phyloP scores from a whole-genome alignment of 2,888 invertebrate species.

The Parnassius smintheus region DNA sequence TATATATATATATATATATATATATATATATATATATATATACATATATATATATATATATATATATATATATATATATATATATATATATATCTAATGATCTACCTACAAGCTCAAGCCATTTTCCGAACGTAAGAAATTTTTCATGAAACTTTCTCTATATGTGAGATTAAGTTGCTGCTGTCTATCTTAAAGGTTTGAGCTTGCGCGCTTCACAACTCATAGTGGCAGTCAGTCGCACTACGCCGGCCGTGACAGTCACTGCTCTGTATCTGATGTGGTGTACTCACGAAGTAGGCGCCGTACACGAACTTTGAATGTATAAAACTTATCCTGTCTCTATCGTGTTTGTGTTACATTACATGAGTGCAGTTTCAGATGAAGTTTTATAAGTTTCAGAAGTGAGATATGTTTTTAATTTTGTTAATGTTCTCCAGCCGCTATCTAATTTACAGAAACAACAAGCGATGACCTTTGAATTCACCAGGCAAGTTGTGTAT shows the following conservation, averaged over 20 bases:
- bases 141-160: slow-evolving; percentile 44
- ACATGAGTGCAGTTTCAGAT: slow-evolving; percentile 44
- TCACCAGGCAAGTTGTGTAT: slow-evolving; percentile 71
- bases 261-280: slow-evolving; percentile 47
- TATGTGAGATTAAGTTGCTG: slow-evolving; percentile 51
- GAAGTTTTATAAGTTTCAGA: slow-evolving; percentile 42
- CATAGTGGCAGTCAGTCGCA: slow-evolving; percentile 58
- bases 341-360: slow-evolving; percentile 35
- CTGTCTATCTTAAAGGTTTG: slow-evolving; percentile 40
- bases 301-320: slow-evolving; percentile 5
- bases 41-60: slow-evolving; percentile 1
- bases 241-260: slow-evolving; percentile 56
- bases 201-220: slow-evolving; percentile 61
- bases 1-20: slow-evolving; percentile 3
- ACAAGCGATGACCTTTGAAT: slow-evolving; percentile 65
- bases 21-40: slow-evolving; percentile 1
- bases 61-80: slow-evolving; percentile 4
- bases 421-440: slow-evolving; percentile 43
- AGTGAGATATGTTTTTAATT: slow-evolving; percentile 43
- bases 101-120: background rate
- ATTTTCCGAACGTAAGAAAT: slow-evolving; percentile 33
- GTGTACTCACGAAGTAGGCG: background rate
- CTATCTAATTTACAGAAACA: slow-evolving; percentile 58
- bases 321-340: background rate
- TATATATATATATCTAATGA: background rate